These are phyloP conservation scores for Psilopsiagon aurifrons DNA, from an alignment of 2,113 vertebrate genomes.

Conservation along the genomic window DNA sequence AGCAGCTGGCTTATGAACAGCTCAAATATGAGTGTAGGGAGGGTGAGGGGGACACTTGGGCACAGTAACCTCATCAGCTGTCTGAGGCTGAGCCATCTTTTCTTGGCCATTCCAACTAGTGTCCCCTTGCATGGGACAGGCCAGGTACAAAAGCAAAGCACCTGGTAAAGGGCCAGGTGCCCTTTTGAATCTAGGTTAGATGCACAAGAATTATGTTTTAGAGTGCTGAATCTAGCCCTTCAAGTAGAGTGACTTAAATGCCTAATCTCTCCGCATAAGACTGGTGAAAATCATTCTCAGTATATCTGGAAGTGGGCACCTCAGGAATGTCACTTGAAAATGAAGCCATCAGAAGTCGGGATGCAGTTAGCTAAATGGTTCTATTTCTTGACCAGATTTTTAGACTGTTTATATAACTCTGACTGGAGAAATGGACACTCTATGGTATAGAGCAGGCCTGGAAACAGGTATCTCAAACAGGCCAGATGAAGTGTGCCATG, in stretches of 20 bases:
- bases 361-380: background rate
- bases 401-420: background rate
- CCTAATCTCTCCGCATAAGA: background rate
- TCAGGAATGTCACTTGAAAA: background rate
- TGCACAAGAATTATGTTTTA: background rate
- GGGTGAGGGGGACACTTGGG: background rate
- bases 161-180: background rate
- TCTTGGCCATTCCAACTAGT: background rate
- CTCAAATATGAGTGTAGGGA: conserved; percentile 32
- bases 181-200: background rate
- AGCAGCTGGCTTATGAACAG: conserved; percentile 51
- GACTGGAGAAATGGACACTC: background rate
- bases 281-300: background rate
- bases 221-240: background rate
- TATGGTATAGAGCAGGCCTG: background rate
- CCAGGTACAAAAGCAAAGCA: background rate
- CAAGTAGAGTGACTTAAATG: background rate
- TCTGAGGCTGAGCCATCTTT: background rate
- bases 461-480: background rate
- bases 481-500: background rate
- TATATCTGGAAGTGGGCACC: background rate
- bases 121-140: background rate
- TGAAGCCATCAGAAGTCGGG: background rate
- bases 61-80: background rate
- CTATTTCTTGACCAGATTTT: background rate